These are phyloP conservation scores for Hypsibius dujardini DNA, from an alignment of 1,140 invertebrate genomes.

Conservation along the genomic window DNA sequence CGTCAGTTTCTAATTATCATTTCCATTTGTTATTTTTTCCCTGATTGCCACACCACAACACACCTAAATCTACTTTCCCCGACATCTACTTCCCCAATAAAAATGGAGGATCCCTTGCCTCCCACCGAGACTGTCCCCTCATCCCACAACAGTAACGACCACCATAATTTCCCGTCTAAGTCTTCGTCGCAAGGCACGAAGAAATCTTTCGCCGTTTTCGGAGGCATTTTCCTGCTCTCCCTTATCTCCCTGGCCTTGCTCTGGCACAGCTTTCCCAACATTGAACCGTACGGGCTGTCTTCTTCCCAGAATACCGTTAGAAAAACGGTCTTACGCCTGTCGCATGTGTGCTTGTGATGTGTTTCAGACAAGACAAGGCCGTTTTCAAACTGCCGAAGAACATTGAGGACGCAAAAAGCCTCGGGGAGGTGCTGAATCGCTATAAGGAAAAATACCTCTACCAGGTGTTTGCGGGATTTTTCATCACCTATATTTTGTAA, in stretches of 20 bases:
- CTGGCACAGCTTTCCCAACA: conserved; percentile 57
- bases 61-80: no score
- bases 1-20: no score
- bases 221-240: conserved; percentile 45
- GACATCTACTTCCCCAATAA: no score
- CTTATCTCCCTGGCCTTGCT: conserved; percentile 44
- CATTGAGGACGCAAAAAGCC: conserved; percentile 85
- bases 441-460: conserved; percentile 89
- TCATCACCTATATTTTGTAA: conserved; percentile 91
- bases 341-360: conserved; percentile 14
- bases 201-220: conserved; percentile 28
- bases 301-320: conserved; percentile 12
- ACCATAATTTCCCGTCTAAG: neutral
- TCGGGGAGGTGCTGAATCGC: conserved; percentile 68
- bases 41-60: no score
- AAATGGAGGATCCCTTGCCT: no score
- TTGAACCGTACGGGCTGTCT: conserved; percentile 51
- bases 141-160: no score
- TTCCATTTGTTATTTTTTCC: no score
- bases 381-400: conserved; percentile 50
- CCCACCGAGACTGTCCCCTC: no score
- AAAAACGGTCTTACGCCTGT: neutral
- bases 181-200: conserved; percentile 27
- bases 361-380: conserved; percentile 19
- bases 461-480: conserved; percentile 71